Evolutionary conservation across 2,797 vertebrate genomes (phyloP).

Genomic region (Moxostoma hubbsi): DNA sequence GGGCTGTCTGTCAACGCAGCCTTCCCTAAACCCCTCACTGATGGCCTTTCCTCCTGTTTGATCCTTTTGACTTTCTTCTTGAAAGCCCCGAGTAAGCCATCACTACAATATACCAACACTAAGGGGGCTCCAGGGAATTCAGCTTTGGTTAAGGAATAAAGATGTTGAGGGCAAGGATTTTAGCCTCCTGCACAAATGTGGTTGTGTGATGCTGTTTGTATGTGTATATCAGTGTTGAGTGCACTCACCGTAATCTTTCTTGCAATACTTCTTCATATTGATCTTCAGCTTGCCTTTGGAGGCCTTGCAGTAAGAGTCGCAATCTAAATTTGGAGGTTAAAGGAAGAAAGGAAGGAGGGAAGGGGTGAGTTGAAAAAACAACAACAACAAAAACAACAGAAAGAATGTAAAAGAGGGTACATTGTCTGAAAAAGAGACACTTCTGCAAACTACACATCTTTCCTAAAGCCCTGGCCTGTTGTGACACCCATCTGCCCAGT

Average conservation of each 20-base stretch:
- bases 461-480: slow-evolving; percentile 68
- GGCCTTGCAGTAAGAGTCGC: slow-evolving; percentile 97
- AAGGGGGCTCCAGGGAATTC: slow-evolving; percentile 63
- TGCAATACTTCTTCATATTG: slow-evolving; percentile 99
- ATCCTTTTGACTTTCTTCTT: slow-evolving; percentile 69
- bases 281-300: slow-evolving; percentile 99
- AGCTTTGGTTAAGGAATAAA: slow-evolving; percentile 45
- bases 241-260: slow-evolving; percentile 96
- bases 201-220: neutral
- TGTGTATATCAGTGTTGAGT: slow-evolving; percentile 14
- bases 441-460: slow-evolving; percentile 70
- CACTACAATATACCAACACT: slow-evolving; percentile 59
- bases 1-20: slow-evolving; percentile 63
- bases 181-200: slow-evolving; percentile 39
- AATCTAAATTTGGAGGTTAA: slow-evolving; percentile 72
- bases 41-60: slow-evolving; percentile 68
- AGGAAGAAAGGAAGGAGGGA: slow-evolving; percentile 19
- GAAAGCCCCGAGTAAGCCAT: slow-evolving; percentile 71
- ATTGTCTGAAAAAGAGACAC: slow-evolving; percentile 65
- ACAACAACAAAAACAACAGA: neutral
- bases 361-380: neutral
- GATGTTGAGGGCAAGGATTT: slow-evolving; percentile 48
- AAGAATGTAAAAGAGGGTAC: slow-evolving; percentile 54
- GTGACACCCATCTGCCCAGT: slow-evolving; percentile 77
- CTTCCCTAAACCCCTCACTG: slow-evolving; percentile 58